Percentiles rank a stretch among this genome's conserved stretches.
These are phyloP conservation scores for Antitype chi DNA, from an alignment of 2,888 invertebrate genomes.

Conservation along the genomic window DNA sequence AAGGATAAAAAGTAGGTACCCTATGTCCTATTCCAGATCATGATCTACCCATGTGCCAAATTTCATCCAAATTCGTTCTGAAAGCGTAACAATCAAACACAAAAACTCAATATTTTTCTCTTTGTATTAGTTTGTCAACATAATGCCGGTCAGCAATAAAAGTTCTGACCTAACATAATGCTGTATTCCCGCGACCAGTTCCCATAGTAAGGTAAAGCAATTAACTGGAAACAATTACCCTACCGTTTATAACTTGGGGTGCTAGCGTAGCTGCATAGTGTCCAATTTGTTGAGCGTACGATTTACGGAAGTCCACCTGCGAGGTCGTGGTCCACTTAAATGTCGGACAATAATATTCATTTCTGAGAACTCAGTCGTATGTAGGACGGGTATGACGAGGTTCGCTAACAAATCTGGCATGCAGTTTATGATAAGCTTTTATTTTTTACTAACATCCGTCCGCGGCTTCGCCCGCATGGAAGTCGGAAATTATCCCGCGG, in stretches of 20 bases:
- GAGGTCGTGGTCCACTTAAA: constrained; percentile 47
- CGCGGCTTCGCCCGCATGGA: too few species aligned
- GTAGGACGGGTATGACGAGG: constrained; percentile 12
- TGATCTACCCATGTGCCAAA: too few species aligned
- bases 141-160: neutral
- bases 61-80: too few species aligned
- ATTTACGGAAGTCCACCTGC: constrained; percentile 51
- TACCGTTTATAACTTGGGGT: constrained; percentile 55
- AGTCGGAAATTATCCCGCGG: too few species aligned
- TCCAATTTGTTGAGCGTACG: constrained; percentile 61
- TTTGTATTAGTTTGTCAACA: neutral
- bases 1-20: too few species aligned
- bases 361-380: constrained; percentile 42
- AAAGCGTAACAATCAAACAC: too few species aligned
- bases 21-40: too few species aligned
- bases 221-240: constrained; percentile 21
- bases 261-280: constrained; percentile 19
- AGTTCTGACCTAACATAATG: neutral
- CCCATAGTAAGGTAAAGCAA: neutral
- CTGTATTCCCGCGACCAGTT: constrained; percentile 20
- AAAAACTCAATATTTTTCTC: too few species aligned
- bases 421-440: neutral
- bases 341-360: constrained; percentile 58
- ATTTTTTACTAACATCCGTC: too few species aligned
- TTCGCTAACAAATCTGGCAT: constrained; percentile 25